phyloP scores from a whole-genome alignment of 2,888 invertebrate genomes.

The Hemicrepidius hirtus region DNA sequence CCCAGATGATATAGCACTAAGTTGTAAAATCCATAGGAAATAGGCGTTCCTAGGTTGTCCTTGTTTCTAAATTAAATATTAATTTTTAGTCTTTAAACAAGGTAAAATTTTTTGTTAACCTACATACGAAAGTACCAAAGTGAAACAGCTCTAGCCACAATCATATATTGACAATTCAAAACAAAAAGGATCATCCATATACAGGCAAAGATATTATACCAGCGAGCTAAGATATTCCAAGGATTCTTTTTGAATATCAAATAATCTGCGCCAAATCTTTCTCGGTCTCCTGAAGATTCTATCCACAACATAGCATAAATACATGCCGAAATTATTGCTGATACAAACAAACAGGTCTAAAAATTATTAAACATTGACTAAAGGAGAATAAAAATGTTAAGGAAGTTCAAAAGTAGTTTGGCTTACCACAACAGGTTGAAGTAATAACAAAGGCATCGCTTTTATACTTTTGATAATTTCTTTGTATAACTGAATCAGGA shows the following conservation, averaged over 20 bases:
- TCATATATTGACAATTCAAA: conserved; percentile 5
- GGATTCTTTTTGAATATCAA: neutral
- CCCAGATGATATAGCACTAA: neutral
- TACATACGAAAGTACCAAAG: conserved; percentile 3
- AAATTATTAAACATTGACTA: too few species aligned
- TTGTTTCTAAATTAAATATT: conserved; percentile 1
- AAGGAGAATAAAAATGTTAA: too few species aligned
- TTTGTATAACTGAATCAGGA: conserved; percentile 78
- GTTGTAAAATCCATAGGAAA: neutral
- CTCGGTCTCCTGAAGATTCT: neutral
- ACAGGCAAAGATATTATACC: neutral
- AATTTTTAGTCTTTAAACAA: too few species aligned
- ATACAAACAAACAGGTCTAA: neutral
- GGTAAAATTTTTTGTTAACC: neutral
- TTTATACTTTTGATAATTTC: conserved; percentile 80
- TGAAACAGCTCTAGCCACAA: conserved; percentile 1
- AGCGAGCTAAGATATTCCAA: neutral
- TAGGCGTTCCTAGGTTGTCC: neutral
- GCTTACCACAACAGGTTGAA: conserved; percentile 79
- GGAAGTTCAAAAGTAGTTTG: too few species aligned
- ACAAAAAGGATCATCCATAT: neutral
- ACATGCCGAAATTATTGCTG: neutral
- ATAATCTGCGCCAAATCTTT: neutral
- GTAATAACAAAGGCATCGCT: conserved; percentile 76
- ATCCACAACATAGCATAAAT: neutral